Conservation (phyloP, 2,888 invertebrate species). For the Lysandra coridon region DNA sequence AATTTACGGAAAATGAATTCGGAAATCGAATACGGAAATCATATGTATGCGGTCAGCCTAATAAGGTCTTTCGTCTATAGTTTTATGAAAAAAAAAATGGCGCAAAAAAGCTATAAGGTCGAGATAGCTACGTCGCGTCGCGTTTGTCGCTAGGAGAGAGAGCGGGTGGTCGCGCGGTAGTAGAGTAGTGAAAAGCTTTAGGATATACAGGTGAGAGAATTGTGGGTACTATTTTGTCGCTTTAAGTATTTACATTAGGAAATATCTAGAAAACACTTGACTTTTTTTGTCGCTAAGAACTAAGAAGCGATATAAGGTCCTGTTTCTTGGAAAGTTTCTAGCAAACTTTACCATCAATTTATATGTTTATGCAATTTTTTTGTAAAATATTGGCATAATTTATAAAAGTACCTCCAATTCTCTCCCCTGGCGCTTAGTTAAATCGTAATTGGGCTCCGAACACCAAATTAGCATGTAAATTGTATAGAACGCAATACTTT, state of each 20-base stretch:
- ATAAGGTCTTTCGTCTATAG: neutral
- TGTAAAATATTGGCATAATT: neutral
- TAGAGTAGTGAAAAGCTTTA: conserved; percentile 12
- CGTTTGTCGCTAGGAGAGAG: neutral
- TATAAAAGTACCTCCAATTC: conserved; percentile 45
- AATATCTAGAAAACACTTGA: too few species aligned
- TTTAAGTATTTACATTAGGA: neutral
- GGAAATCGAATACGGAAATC: too few species aligned
- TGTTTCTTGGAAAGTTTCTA: neutral
- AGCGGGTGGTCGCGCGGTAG: conserved; percentile 16
- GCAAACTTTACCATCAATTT: neutral
- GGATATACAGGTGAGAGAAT: neutral
- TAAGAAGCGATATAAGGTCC: neutral
- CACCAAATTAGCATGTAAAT: conserved; percentile 75
- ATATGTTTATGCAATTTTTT: neutral
- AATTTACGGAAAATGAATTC: too few species aligned
- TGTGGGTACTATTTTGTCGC: neutral
- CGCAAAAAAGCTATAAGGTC: neutral
- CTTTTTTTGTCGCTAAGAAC: too few species aligned
- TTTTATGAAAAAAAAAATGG: neutral
- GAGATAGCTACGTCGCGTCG: neutral
- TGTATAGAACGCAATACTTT: conserved; percentile 72
- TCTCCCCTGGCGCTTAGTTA: conserved; percentile 51
- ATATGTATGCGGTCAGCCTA: too few species aligned
- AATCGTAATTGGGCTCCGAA: conserved; percentile 64